Evolutionary conservation across 1,140 invertebrate genomes (phyloP), one percentile per base, ranked within the genome.

Genomic region (Cydia pomonella): DNA sequence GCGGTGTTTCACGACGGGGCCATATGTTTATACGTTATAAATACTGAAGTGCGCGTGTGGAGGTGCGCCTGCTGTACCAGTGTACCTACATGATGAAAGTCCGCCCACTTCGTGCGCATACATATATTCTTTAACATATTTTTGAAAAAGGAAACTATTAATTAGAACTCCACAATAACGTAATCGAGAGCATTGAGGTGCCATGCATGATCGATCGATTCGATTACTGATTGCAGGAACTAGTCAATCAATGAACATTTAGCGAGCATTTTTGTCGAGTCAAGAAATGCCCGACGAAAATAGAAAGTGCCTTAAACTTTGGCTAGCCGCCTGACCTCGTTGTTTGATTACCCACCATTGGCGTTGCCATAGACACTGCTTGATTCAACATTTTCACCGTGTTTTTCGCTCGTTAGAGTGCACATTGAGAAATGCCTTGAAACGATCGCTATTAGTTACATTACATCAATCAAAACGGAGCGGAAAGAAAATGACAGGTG

Each of bases 21-120:
- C 86, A 88, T 88, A 87, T 90, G 86, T 88, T 90, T 86, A n/a
- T n/a, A 84, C 80, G 83, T 82, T 90, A 86, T 88, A 87, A 88
- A 88, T 88, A 88, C 83, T 33, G 79, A 59, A 47, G 66, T 66
- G 63, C 38, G 73, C 73, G 2, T 25, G 73, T 82, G 84, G 79
- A 79, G 76, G 76, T 73, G 79, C 73, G 76, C 18, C 59, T 41
- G 66, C 76, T 82, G 83, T 82, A 77, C 81, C 80, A 83, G 84
- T 80, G 82, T 78, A 78, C 80, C 83, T 81, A 76, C 81, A 85
- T 87, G 80, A 84, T 82, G 76, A 76, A 87, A 84, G 79, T 79
- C 84, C 87, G 88, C 88, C 88, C 88, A 90, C 88, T 84, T 76
- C 41, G 29, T 33, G n/a, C 33, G 33, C 64, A 29, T 16, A n/a